phyloP scores from a whole-genome alignment of 37 sponge, comb jelly and placozoan genomes.

The Geodia barretti region DNA sequence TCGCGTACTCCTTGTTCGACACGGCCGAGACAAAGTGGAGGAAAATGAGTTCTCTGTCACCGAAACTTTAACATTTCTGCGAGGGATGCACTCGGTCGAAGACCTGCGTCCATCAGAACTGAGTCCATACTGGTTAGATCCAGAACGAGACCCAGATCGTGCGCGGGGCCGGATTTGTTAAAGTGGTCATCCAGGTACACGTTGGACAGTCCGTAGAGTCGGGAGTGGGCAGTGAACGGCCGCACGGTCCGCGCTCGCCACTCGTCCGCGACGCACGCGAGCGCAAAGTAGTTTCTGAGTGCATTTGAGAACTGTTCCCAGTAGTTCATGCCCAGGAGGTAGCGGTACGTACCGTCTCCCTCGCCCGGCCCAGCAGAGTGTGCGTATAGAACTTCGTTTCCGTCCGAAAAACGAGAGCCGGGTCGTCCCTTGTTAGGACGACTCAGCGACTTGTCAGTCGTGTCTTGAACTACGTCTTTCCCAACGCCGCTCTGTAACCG shows the following conservation, averaged over 20 bases:
- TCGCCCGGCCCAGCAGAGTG: too few relatives aligned
- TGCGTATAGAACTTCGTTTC: too few relatives aligned
- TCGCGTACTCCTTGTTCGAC: conserved; percentile 10
- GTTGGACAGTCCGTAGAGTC: conserved; percentile 51
- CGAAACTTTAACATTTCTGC: conserved; percentile 9
- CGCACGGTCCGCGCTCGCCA: conserved; percentile 21
- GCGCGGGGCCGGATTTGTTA: not conserved
- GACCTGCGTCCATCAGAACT: not conserved
- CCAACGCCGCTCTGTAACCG: too few relatives aligned
- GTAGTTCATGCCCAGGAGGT: conserved; percentile 37
- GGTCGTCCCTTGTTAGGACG: too few relatives aligned
- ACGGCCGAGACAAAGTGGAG: conserved; percentile 30
- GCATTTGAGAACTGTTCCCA: conserved; percentile 70
- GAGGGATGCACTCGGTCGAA: conserved; percentile 5
- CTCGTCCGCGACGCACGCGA: conserved; percentile 7
- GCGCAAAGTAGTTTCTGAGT: conserved; percentile 15
- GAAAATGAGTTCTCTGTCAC: conserved; percentile 11
- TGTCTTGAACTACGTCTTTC: too few relatives aligned
- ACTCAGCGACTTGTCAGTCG: too few relatives aligned
- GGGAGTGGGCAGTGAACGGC: conserved; percentile 53
- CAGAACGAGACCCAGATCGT: conserved; percentile 25
- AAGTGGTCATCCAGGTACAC: conserved; percentile 29
- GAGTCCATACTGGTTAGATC: conserved; percentile 14
- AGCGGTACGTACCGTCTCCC: too few relatives aligned
- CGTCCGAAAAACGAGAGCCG: too few relatives aligned